phyloP scores from a whole-genome alignment of 1,140 invertebrate genomes.

The Eubasilissa regina region DNA sequence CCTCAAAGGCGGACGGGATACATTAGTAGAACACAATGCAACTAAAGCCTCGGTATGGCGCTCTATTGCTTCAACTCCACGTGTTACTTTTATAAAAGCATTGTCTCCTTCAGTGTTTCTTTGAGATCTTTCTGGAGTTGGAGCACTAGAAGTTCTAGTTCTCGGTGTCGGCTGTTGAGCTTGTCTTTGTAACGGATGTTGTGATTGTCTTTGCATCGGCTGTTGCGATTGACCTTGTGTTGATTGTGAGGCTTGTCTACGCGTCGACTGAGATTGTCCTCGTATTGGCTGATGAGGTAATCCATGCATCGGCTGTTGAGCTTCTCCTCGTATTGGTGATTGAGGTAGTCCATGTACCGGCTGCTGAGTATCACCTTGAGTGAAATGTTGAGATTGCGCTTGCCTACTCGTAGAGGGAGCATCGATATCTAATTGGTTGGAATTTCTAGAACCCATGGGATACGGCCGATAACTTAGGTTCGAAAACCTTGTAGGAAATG shows the following conservation, averaged over 20 bases:
- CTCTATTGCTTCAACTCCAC: conserved; percentile 65
- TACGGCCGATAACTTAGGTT: background rate
- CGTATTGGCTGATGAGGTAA: background rate
- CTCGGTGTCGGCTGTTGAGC: conserved; percentile 20
- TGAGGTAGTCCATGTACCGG: background rate
- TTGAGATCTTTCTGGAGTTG: conserved; percentile 1
- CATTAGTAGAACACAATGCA: conserved; percentile 65
- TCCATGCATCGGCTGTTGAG: background rate
- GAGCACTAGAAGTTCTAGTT: conserved; percentile 29
- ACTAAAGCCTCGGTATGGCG: conserved; percentile 66
- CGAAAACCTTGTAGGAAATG: background rate
- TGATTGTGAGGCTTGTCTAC: background rate
- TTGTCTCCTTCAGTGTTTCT: conserved; percentile 3
- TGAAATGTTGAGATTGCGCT: background rate
- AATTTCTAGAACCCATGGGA: conserved; percentile 1
- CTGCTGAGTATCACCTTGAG: background rate
- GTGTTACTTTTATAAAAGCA: conserved; percentile 66
- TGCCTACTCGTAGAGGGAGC: conserved; percentile 48
- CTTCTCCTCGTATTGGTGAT: background rate
- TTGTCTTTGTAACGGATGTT: conserved; percentile 6
- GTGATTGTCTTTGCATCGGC: conserved; percentile 1
- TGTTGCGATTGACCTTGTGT: background rate
- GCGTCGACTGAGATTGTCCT: background rate
- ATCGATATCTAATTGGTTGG: conserved; percentile 4
- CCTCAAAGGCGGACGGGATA: conserved; percentile 69